Evolutionary conservation across 2,888 invertebrate species (phyloP).

Genomic region (Entomobrya proxima): DNA sequence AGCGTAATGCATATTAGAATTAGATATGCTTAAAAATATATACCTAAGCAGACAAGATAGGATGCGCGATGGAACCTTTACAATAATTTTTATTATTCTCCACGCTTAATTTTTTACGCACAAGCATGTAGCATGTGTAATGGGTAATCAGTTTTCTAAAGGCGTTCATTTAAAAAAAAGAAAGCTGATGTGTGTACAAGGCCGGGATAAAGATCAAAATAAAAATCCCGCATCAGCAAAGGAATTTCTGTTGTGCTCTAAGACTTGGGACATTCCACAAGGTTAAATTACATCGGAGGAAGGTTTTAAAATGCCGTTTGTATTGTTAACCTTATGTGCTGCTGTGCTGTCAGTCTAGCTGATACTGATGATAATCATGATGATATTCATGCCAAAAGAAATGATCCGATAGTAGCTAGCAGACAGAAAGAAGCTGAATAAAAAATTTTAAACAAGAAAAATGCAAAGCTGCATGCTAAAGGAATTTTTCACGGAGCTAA

Average conservation of each 20-base stretch:
- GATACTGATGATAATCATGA: slow-evolving; percentile 3
- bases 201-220: slow-evolving; percentile 10
- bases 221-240: slow-evolving; percentile 48
- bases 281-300: slow-evolving; percentile 56
- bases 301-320: slow-evolving; percentile 11
- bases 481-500: slow-evolving; percentile 49
- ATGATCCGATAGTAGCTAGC: slow-evolving; percentile 28
- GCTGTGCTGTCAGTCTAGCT: slow-evolving; percentile 11
- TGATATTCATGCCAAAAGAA: slow-evolving; percentile 13
- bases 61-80: slow-evolving; percentile 49
- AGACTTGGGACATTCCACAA: slow-evolving; percentile 64
- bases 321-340: slow-evolving; percentile 31
- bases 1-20: too few species aligned
- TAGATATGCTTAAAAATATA: too few species aligned
- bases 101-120: slow-evolving; percentile 45
- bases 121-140: neutral
- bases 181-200: slow-evolving; percentile 5
- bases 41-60: too few species aligned
- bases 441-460: slow-evolving; percentile 15
- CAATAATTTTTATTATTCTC: slow-evolving; percentile 52
- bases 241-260: too few species aligned
- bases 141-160: neutral
- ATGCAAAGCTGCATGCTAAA: slow-evolving; percentile 1
- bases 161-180: slow-evolving; percentile 28
- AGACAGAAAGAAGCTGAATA: neutral